Evolutionary conservation across 2,888 invertebrate genomes (phyloP).

Genomic region (Catocala nupta): DNA sequence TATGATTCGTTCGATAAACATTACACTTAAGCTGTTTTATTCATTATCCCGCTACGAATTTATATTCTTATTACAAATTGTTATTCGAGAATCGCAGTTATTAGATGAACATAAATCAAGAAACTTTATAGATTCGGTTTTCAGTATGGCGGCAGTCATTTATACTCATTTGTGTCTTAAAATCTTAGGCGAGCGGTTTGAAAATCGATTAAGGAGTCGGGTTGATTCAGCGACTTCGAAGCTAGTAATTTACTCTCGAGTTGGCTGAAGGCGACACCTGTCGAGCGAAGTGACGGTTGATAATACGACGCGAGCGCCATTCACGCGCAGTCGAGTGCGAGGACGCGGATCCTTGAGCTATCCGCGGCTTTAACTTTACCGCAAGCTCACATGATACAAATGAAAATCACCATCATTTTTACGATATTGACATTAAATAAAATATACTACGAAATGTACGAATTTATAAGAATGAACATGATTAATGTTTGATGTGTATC

Average conservation of each 20-base stretch:
- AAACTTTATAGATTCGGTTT: constrained; percentile 44
- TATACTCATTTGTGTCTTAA: constrained; percentile 65
- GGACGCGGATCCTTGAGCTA: constrained; percentile 61
- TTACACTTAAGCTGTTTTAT: constrained; percentile 7
- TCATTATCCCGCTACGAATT: no score
- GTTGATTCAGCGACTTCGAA: constrained; percentile 85
- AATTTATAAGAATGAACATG: constrained; percentile 5
- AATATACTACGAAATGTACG: constrained; percentile 10
- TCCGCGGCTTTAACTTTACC: constrained; percentile 51
- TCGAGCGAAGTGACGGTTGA: constrained; percentile 84
- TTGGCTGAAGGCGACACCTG: constrained; percentile 87
- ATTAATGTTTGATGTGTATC: constrained; percentile 41
- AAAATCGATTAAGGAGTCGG: constrained; percentile 83
- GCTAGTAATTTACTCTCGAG: constrained; percentile 86
- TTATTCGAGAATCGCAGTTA: constrained; percentile 10
- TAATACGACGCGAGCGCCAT: constrained; percentile 84
- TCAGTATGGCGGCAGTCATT: constrained; percentile 58
- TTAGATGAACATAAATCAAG: constrained; percentile 41
- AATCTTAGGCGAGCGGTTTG: constrained; percentile 71
- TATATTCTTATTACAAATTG: no score
- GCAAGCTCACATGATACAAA: constrained; percentile 36
- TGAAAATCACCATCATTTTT: constrained; percentile 3
- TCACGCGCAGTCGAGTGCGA: constrained; percentile 77
- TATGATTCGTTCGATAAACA: background rate
- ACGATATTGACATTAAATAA: background rate